Evolutionary conservation across 1,140 invertebrate species (phyloP), one percentile per base, ranked within the genome.

Genomic region (Macrobrachium nipponense): DNA sequence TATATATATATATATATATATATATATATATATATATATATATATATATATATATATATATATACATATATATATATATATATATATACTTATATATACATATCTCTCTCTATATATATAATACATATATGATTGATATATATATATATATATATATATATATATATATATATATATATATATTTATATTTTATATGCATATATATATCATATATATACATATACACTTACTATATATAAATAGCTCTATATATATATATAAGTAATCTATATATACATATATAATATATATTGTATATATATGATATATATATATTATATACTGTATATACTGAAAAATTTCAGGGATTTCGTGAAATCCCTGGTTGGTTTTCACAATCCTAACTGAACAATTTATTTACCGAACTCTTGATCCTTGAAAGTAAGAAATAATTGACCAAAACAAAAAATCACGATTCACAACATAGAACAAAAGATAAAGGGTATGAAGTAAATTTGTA

Each of bases 231-330:
- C n/a, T 68, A 68, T 68, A 68, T 68, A 68, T 68, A 68, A 23
- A 68, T 23, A 68, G 20, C 20, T 68, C 20, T 68, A 68, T 68
- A 68, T 68, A 68, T 68, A 68, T 68, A 68, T 68, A 68, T 68
- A 68, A n/a, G n/a, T n/a, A n/a, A n/a, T n/a, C n/a, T 68, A 68
- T 68, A 68, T 68, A 68, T 68, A 68, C 20, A 68, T 68, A 68
- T 68, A 68, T 68, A 14, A 68, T 68, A 68, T 68, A 68, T 68
- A 68, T 68, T 36, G 4, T 36, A 36, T 36, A 36, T 36, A 36
- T 36, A 36, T 36, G n/a, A 36, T 36, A 36, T 36, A 36, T 36
- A 36, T 36, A 36, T 36, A 36, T 36, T 36, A 36, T 36, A 36
- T 36, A 36, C n/a, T 36, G 4, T 36, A 36, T 36, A 36, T 36